Percentiles rank a stretch among this genome's conserved stretches.
Evolutionary conservation across 1,140 invertebrate species (phyloP).

Genomic region (Dendroctonus ponderosae): DNA sequence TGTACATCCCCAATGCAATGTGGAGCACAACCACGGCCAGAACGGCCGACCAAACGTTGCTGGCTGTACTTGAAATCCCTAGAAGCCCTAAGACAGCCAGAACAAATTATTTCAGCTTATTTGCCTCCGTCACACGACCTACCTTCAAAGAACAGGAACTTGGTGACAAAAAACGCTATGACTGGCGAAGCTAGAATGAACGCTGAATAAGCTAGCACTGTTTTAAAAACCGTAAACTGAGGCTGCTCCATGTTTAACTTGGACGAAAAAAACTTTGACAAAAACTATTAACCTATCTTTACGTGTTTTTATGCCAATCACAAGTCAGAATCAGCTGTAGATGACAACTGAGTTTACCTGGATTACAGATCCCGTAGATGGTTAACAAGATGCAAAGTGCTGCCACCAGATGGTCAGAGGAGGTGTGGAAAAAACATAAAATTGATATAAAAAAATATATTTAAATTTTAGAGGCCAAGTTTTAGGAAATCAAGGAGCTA

Average conservation of each 20-base stretch:
- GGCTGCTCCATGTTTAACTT: constrained; percentile 22
- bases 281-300: constrained; percentile 1
- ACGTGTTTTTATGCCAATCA: no score
- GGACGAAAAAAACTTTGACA: not conserved
- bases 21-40: constrained; percentile 70
- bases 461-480: no score
- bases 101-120: constrained; percentile 5
- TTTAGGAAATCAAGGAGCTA: no score
- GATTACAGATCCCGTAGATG: no score
- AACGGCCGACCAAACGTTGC: constrained; percentile 73
- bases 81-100: constrained; percentile 53
- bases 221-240: constrained; percentile 56
- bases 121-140: constrained; percentile 34
- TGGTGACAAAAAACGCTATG: constrained; percentile 59
- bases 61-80: constrained; percentile 59
- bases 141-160: constrained; percentile 60
- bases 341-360: no score
- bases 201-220: constrained; percentile 62
- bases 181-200: constrained; percentile 64
- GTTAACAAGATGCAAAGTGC: no score
- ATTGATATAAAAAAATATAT: no score
- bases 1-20: constrained; percentile 71
- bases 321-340: no score
- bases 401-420: no score
- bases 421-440: no score